phyloP scores from a whole-genome alignment of 2,113 vertebrate species.

The Myrmecophaga tridactyla region DNA sequence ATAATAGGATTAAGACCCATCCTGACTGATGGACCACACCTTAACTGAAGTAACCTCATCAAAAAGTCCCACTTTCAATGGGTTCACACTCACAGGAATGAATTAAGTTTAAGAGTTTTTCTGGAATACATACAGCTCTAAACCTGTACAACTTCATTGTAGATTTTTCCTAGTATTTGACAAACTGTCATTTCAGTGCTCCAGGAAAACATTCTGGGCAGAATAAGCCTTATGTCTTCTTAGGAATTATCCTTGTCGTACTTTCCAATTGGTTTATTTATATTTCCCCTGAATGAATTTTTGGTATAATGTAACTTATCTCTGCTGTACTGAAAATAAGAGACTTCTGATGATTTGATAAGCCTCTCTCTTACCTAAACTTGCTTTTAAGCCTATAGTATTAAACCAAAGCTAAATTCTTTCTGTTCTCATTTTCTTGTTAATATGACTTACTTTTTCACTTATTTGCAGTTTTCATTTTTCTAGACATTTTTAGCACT shows the following conservation, averaged over 20 bases:
- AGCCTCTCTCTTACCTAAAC: background rate
- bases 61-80: too few relatives aligned
- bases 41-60: too few relatives aligned
- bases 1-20: too few relatives aligned
- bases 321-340: background rate
- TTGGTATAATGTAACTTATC: background rate
- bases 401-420: background rate
- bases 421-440: constrained; percentile 35
- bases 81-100: too few relatives aligned
- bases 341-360: background rate
- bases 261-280: background rate
- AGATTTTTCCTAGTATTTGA: background rate
- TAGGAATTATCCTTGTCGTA: background rate
- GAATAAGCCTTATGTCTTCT: background rate
- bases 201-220: background rate
- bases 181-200: background rate
- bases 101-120: too few relatives aligned
- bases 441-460: background rate
- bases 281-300: constrained; percentile 1
- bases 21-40: too few relatives aligned
- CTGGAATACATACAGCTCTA: too few relatives aligned
- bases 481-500: constrained; percentile 41
- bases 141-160: background rate
- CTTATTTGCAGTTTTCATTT: constrained; percentile 46
- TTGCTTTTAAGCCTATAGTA: constrained; percentile 3